A percentile compares a stretch with the other conserved stretches of the same genome.
These are phyloP conservation scores for Nasua narica DNA, from an alignment of 2,797 vertebrate genomes.

Conservation along the genomic window DNA sequence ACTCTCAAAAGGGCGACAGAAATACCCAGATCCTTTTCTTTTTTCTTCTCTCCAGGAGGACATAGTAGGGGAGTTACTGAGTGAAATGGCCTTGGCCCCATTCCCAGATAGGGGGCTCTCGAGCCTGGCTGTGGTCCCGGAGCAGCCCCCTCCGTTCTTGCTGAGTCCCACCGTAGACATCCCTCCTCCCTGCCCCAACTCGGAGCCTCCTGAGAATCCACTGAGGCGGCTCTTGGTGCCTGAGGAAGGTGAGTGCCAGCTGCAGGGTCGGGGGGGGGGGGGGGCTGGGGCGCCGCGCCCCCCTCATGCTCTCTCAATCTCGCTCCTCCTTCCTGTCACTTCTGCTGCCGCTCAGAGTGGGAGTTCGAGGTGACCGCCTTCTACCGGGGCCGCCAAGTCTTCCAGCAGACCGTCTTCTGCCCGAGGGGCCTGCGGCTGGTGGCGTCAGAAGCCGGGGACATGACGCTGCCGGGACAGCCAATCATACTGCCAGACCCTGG, in stretches of 20 bases:
- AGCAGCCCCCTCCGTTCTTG: neutral
- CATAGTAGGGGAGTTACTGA: conserved; percentile 25
- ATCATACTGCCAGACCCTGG: conserved; percentile 84
- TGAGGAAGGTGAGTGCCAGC: conserved; percentile 43
- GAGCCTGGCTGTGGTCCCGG: neutral
- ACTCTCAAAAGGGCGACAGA: neutral
- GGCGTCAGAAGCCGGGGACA: conserved; percentile 63
- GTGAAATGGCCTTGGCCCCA: neutral
- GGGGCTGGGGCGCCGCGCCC: neutral
- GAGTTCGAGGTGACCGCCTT: conserved; percentile 85
- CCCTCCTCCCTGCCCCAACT: neutral
- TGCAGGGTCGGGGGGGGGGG: rapidly evolving
- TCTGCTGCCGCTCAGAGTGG: conserved; percentile 76
- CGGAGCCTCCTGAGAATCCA: neutral
- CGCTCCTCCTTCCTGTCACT: neutral
- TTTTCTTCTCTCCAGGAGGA: conserved; percentile 34
- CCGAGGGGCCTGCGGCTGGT: conserved; percentile 85
- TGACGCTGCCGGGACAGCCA: conserved; percentile 71
- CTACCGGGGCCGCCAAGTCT: conserved; percentile 88
- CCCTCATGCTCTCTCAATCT: neutral
- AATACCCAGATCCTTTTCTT: neutral
- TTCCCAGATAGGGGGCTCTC: neutral
- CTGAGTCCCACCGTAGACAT: neutral
- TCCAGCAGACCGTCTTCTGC: conserved; percentile 80
- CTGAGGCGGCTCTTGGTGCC: conserved; percentile 24